phyloP scores from a whole-genome alignment of 92 coral and sea anemone species.

The Zoanthus sansibaricus region DNA sequence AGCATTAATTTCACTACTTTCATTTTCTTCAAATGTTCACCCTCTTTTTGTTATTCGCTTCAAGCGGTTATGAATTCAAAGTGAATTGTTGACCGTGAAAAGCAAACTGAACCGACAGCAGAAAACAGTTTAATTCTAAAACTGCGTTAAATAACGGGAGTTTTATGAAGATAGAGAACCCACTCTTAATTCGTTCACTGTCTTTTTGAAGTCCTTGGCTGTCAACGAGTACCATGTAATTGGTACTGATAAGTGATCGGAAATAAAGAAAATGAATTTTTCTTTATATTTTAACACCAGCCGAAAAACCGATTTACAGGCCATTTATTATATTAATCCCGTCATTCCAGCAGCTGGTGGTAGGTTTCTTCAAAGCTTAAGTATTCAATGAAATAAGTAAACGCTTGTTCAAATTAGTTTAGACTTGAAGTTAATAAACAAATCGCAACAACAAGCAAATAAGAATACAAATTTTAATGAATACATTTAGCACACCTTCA shows the following conservation, averaged over 20 bases:
- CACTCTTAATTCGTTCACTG: neutral
- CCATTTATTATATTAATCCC: neutral
- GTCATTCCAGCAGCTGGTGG: neutral
- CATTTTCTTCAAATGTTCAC: too few species aligned
- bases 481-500: neutral
- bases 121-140: too few species aligned
- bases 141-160: neutral
- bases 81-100: too few species aligned
- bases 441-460: neutral
- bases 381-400: neutral
- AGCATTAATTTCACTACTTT: too few species aligned
- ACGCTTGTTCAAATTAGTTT: neutral
- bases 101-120: too few species aligned
- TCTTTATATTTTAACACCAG: neutral
- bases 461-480: neutral
- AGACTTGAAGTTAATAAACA: neutral
- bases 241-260: neutral
- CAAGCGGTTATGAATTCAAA: too few species aligned
- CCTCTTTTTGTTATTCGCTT: too few species aligned
- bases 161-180: neutral
- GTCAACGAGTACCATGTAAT: neutral
- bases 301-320: conserved; percentile 1
- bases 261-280: neutral
- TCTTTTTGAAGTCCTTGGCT: neutral
- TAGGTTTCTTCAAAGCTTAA: neutral